Evolutionary conservation across 2,888 invertebrate genomes (phyloP).

Genomic region (Phania funesta): DNA sequence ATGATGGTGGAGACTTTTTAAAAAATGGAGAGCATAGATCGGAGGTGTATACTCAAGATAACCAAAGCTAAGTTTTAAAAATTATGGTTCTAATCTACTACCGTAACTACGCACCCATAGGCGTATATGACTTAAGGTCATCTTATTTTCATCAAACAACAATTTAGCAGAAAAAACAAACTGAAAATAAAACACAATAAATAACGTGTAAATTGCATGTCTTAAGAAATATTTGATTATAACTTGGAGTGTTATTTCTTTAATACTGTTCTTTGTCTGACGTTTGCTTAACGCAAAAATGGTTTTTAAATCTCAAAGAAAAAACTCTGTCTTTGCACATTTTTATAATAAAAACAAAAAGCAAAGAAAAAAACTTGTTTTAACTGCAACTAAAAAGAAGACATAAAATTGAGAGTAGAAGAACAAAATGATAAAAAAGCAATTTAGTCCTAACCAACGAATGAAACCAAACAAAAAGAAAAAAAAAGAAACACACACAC

Average conservation of each 20-base stretch:
- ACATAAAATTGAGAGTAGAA: neutral
- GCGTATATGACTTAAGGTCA: neutral
- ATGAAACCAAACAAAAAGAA: neutral
- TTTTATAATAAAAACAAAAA: constrained; percentile 11
- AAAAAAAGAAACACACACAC: neutral
- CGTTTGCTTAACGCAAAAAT: neutral
- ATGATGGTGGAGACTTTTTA: too few relatives aligned
- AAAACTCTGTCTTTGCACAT: constrained; percentile 14
- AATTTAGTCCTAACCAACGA: constrained; percentile 7
- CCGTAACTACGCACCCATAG: too few relatives aligned
- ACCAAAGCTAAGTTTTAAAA: too few relatives aligned
- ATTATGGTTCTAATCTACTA: too few relatives aligned
- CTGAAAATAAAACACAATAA: neutral
- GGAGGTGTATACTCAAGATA: too few relatives aligned
- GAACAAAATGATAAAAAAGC: constrained; percentile 6
- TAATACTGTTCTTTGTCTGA: neutral
- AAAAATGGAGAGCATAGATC: too few relatives aligned
- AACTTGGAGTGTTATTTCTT: neutral
- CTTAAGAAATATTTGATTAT: constrained; percentile 15
- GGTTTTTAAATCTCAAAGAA: neutral
- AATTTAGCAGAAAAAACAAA: neutral
- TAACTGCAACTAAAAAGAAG: constrained; percentile 2
- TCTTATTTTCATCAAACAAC: neutral
- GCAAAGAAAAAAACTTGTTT: constrained; percentile 20
- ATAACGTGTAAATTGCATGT: constrained; percentile 14